These are phyloP conservation scores for Siderastrea siderea DNA, from an alignment of 92 coral and sea anemone genomes.

Conservation along the genomic window DNA sequence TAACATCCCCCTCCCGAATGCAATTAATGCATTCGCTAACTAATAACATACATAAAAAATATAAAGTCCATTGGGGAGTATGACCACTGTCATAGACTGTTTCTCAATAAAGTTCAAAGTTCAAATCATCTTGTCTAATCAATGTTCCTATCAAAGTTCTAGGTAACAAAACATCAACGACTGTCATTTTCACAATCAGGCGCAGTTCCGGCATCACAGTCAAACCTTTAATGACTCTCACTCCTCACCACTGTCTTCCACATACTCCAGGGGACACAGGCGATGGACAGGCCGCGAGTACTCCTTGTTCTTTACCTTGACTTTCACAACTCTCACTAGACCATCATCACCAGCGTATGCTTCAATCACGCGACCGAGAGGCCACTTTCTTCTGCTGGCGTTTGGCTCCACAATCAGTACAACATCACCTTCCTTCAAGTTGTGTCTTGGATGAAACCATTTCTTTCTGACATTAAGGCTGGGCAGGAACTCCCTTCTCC, in stretches of 20 bases:
- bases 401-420: slow-evolving; percentile 54
- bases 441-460: slow-evolving; percentile 66
- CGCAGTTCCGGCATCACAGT: no score
- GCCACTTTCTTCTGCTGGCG: slow-evolving; percentile 64
- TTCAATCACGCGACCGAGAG: slow-evolving; percentile 55
- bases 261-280: slow-evolving; percentile 59
- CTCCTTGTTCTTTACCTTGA: slow-evolving; percentile 23
- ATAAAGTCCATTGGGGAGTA: no score
- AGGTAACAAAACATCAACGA: no score
- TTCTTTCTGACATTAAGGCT: slow-evolving; percentile 57
- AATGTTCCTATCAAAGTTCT: no score
- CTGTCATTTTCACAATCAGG: no score
- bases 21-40: no score
- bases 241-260: neutral
- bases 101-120: no score
- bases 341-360: slow-evolving; percentile 57
- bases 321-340: slow-evolving; percentile 51
- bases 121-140: no score
- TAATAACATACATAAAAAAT: no score
- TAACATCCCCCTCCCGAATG: no score
- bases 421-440: slow-evolving; percentile 41
- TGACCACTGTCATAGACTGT: no score
- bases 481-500: slow-evolving; percentile 67
- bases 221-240: neutral
- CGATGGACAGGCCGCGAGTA: slow-evolving; percentile 50